These are phyloP conservation scores for Brenthis daphne DNA, from an alignment of 2,888 invertebrate genomes.

Conservation along the genomic window DNA sequence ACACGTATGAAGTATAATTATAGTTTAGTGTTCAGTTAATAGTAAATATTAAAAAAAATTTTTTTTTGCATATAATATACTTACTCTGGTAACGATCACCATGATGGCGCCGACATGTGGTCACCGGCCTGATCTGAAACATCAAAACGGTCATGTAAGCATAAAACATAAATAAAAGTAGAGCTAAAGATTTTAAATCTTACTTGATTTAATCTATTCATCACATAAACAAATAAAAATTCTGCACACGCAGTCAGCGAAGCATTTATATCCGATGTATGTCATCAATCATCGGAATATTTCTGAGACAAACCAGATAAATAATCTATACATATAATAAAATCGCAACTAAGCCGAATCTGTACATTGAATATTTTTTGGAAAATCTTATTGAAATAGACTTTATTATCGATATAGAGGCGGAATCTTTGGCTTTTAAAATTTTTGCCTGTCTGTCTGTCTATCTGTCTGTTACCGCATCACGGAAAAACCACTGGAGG, in stretches of 20 bases:
- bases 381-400: too few relatives aligned
- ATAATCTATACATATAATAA: background rate
- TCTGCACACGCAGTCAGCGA: slow-evolving; percentile 16
- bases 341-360: too few relatives aligned
- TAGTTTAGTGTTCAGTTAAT: too few relatives aligned
- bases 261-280: slow-evolving; percentile 8
- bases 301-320: background rate
- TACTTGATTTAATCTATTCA: background rate
- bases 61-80: slow-evolving; percentile 46
- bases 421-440: too few relatives aligned
- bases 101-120: slow-evolving; percentile 84
- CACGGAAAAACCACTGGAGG: too few relatives aligned
- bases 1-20: background rate
- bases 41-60: too few relatives aligned
- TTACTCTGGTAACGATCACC: slow-evolving; percentile 91
- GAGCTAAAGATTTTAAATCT: background rate
- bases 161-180: background rate
- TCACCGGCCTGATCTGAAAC: slow-evolving; percentile 74
- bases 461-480: too few relatives aligned
- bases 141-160: slow-evolving; percentile 33
- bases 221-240: slow-evolving; percentile 20
- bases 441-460: too few relatives aligned
- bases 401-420: too few relatives aligned
- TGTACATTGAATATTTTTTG: too few relatives aligned
- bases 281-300: slow-evolving; percentile 9